Evolutionary conservation across 1,140 invertebrate species (phyloP).

Genomic region (Pseudomyrmex concolor): DNA sequence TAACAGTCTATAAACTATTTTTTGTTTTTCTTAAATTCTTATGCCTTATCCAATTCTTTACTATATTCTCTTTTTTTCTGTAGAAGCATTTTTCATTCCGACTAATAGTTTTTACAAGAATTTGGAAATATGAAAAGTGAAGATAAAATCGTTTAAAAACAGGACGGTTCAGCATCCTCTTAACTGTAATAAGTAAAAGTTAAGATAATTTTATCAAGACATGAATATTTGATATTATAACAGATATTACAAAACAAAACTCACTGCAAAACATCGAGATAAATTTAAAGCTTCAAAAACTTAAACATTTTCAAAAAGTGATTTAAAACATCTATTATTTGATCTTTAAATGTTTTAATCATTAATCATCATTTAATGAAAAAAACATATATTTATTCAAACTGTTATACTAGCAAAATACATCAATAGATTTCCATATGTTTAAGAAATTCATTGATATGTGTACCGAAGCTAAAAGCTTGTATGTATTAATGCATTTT

Average conservation of each 20-base stretch:
- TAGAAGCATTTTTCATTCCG: no score
- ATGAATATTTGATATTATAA: constrained; percentile 40
- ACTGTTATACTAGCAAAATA: constrained; percentile 25
- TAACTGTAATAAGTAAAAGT: constrained; percentile 42
- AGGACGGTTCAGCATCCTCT: no score
- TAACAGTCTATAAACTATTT: no score
- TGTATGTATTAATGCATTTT: constrained; percentile 44
- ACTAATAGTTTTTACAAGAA: no score
- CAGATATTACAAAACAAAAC: constrained; percentile 13
- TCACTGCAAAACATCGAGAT: background rate
- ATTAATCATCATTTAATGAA: background rate
- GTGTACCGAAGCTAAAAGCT: constrained; percentile 4
- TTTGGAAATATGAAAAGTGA: no score
- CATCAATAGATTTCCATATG: background rate
- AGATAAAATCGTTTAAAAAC: no score
- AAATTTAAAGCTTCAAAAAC: background rate
- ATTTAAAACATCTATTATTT: background rate
- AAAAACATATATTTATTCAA: constrained; percentile 6
- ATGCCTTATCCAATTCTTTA: no score
- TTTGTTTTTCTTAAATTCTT: no score
- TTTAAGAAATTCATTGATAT: constrained; percentile 22
- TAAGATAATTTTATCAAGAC: constrained; percentile 17
- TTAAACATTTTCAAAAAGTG: background rate
- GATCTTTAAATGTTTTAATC: background rate
- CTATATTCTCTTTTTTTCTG: no score